Conservation (phyloP, 2,797 vertebrate genomes). For the Takifugu rubripes region DNA sequence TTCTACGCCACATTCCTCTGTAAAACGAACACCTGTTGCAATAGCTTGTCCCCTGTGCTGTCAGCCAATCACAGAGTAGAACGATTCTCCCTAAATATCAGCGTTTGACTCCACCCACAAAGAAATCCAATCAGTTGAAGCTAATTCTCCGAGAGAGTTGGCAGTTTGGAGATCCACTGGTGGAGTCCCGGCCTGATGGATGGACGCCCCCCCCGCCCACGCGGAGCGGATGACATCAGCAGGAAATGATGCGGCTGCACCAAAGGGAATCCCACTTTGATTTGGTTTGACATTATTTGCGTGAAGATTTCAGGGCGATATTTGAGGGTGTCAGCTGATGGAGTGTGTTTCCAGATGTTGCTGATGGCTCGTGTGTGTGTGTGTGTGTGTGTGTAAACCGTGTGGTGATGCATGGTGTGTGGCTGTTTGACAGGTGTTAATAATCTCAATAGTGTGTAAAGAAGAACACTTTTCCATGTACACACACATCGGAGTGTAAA, state of each 20-base stretch:
- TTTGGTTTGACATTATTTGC: constrained; percentile 40
- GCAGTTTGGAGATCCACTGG: constrained; percentile 27
- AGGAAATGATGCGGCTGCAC: too few relatives aligned
- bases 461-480: constrained; percentile 42
- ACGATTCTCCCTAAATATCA: constrained; percentile 35
- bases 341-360: constrained; percentile 53
- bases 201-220: too few relatives aligned
- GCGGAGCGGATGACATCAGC: too few relatives aligned
- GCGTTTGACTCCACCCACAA: constrained; percentile 5
- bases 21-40: constrained; percentile 55
- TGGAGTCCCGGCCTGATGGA: constrained; percentile 34
- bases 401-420: constrained; percentile 48
- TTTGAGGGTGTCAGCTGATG: constrained; percentile 65
- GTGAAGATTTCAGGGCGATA: constrained; percentile 51
- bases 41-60: constrained; percentile 52
- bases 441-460: constrained; percentile 41
- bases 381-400: background rate
- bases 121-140: constrained; percentile 57
- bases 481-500: constrained; percentile 37
- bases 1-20: constrained; percentile 32
- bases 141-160: constrained; percentile 50
- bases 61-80: constrained; percentile 63
- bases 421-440: constrained; percentile 70
- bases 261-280: too few relatives aligned
- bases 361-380: constrained; percentile 52